Percentiles rank a stretch among this genome's conserved stretches.
phyloP scores from a whole-genome alignment of 2,797 vertebrate species.

The Phrynocephalus vlangalii region DNA sequence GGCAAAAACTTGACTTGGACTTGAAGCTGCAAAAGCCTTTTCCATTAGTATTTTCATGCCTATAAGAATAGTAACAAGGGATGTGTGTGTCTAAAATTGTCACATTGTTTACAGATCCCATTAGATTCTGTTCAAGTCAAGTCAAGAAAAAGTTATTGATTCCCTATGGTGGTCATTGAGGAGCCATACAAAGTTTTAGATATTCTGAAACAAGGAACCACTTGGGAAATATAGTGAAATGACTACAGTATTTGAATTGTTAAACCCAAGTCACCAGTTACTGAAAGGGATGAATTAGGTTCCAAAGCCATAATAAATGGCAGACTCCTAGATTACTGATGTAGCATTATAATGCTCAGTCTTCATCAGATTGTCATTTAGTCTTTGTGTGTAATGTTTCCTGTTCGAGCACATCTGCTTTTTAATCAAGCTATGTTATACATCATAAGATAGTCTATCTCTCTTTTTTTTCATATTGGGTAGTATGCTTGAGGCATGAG shows the following conservation, averaged over 20 bases:
- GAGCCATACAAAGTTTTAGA: not conserved
- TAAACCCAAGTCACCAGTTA: not conserved
- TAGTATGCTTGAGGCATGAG: constrained; percentile 24
- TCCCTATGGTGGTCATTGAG: not conserved
- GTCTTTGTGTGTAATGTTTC: constrained; percentile 1
- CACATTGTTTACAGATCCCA: not conserved
- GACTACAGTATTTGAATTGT: not conserved
- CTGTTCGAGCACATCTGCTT: constrained; percentile 21
- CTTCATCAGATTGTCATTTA: not conserved
- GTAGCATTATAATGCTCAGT: not conserved
- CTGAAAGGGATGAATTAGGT: not conserved
- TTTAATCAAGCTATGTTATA: not conserved
- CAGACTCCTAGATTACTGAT: not conserved
- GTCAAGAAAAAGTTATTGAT: no score
- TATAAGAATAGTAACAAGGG: not conserved
- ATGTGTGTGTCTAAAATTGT: not conserved
- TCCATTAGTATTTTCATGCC: not conserved
- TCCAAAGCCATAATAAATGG: not conserved
- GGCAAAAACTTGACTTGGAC: not conserved
- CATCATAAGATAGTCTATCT: constrained; percentile 16
- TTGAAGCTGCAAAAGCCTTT: not conserved
- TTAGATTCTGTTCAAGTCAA: not conserved
- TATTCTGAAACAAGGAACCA: not conserved
- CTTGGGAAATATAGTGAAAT: not conserved
- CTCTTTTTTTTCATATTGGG: constrained; percentile 16